phyloP scores from a whole-genome alignment of 2,113 vertebrate species.

The Crocuta crocuta region DNA sequence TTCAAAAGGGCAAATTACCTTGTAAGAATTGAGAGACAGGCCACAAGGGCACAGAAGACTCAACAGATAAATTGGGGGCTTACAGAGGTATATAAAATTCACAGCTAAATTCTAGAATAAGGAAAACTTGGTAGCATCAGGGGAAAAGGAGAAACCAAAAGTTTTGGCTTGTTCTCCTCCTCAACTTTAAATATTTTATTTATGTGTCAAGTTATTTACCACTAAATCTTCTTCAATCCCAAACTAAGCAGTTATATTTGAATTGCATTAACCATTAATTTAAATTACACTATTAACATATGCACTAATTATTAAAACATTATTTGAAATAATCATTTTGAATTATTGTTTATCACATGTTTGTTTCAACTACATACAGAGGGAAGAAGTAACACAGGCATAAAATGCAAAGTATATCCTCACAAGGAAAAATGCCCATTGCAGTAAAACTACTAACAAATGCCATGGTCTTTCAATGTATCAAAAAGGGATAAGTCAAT shows the following conservation, averaged over 20 bases:
- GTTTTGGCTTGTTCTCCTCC: background rate
- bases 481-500: background rate
- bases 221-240: conserved; percentile 7
- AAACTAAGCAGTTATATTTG: background rate
- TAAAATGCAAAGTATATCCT: background rate
- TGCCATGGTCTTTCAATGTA: background rate
- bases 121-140: background rate
- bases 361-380: conserved; percentile 26
- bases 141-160: background rate
- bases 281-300: background rate
- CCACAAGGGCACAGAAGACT: too few relatives aligned
- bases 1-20: conserved; percentile 6
- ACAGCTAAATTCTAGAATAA: background rate
- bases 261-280: background rate
- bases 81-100: background rate
- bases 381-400: background rate
- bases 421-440: background rate
- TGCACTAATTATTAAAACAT: background rate
- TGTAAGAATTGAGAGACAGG: background rate
- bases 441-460: background rate
- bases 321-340: background rate
- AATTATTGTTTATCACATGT: background rate
- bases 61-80: background rate
- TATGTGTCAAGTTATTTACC: background rate
- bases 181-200: conserved; percentile 18